phyloP scores from a whole-genome alignment of 2,888 invertebrate species.

The Petrophora chlorosata region DNA sequence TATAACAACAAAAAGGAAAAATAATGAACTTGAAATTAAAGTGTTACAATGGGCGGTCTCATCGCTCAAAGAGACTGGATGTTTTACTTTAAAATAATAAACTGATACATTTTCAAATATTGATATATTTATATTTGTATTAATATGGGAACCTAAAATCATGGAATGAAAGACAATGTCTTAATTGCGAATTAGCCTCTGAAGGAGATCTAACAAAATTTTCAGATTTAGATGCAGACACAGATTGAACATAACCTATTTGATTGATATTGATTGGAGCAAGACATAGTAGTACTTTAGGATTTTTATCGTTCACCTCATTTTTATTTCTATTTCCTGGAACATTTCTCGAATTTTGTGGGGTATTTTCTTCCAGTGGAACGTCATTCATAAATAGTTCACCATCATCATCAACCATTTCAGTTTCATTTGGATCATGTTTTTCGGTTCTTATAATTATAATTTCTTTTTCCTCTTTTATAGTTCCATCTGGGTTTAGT shows the following conservation, averaged over 20 bases:
- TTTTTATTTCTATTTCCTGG: too few relatives aligned
- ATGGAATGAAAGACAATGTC: not conserved
- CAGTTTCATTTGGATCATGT: slow-evolving; percentile 32
- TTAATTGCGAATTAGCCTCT: not conserved
- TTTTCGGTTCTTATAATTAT: not conserved
- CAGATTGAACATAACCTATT: not conserved
- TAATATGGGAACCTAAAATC: not conserved
- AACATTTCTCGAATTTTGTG: too few relatives aligned
- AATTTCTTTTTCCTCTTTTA: slow-evolving; percentile 10
- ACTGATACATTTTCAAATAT: too few relatives aligned
- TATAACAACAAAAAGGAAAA: too few relatives aligned
- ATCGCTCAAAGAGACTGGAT: too few relatives aligned
- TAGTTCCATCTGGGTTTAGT: slow-evolving; percentile 47
- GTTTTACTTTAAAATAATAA: too few relatives aligned
- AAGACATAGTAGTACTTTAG: too few relatives aligned
- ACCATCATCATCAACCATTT: slow-evolving; percentile 32
- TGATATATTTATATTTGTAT: too few relatives aligned
- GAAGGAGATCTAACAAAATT: not conserved
- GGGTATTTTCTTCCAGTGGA: not conserved
- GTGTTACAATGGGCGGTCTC: too few relatives aligned
- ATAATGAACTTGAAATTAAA: too few relatives aligned
- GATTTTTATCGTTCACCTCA: too few relatives aligned
- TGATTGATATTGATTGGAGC: not conserved
- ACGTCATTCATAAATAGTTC: not conserved
- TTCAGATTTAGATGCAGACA: not conserved